phyloP scores from a whole-genome alignment of 2,797 vertebrate genomes.

The Labeo calbasu region DNA sequence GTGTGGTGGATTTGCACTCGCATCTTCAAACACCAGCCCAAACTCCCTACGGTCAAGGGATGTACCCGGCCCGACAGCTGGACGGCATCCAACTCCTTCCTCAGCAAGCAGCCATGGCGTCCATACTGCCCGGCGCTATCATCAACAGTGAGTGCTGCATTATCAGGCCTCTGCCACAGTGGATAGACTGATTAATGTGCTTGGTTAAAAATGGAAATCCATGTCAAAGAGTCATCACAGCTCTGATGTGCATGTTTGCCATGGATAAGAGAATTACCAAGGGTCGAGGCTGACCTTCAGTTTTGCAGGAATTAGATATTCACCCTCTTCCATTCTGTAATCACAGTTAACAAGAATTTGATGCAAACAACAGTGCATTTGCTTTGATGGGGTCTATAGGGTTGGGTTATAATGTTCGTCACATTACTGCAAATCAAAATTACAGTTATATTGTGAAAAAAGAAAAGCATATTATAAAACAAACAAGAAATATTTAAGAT shows the following conservation, averaged over 20 bases:
- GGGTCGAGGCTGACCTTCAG: slow-evolving; percentile 45
- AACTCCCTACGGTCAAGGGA: slow-evolving; percentile 82
- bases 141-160: slow-evolving; percentile 84
- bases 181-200: slow-evolving; percentile 42
- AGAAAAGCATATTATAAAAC: background rate
- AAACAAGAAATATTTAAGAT: background rate
- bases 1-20: slow-evolving; percentile 85
- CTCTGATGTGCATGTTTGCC: slow-evolving; percentile 46
- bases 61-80: slow-evolving; percentile 84
- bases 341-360: slow-evolving; percentile 38
- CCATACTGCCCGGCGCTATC: slow-evolving; percentile 86
- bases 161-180: slow-evolving; percentile 33
- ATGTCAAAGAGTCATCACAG: slow-evolving; percentile 38
- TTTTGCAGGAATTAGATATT: slow-evolving; percentile 49
- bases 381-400: slow-evolving; percentile 32
- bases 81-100: slow-evolving; percentile 87
- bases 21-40: slow-evolving; percentile 74
- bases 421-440: slow-evolving; percentile 13
- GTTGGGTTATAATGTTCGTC: slow-evolving; percentile 8
- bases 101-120: slow-evolving; percentile 88
- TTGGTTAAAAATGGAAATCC: slow-evolving; percentile 46
- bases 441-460: background rate
- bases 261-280: slow-evolving; percentile 45
- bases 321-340: slow-evolving; percentile 44
- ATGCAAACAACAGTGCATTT: slow-evolving; percentile 31